Evolutionary conservation across 2,113 vertebrate species (phyloP).

Genomic region (Agapornis roseicollis): DNA sequence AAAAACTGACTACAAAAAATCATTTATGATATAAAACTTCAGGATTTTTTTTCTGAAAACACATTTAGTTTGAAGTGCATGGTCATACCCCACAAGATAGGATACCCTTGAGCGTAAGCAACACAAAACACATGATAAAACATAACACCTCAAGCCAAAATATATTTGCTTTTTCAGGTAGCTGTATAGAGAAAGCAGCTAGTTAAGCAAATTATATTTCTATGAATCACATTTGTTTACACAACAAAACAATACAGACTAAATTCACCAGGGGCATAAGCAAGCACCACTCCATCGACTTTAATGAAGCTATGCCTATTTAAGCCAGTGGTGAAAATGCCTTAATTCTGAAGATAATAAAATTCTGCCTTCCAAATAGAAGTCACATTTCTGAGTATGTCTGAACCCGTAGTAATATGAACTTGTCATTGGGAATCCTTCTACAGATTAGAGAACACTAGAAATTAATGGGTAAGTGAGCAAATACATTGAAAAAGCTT

Average conservation of each 20-base stretch:
- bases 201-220: constrained; percentile 57
- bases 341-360: not conserved
- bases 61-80: constrained; percentile 46
- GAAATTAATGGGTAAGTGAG: not conserved
- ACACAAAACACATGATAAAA: constrained; percentile 54
- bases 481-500: not conserved
- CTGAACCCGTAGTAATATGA: not conserved
- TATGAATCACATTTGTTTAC: constrained; percentile 19
- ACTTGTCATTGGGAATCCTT: not conserved
- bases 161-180: constrained; percentile 16
- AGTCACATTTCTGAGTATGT: not conserved
- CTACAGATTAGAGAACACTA: not conserved
- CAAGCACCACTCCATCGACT: not conserved
- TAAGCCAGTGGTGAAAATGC: not conserved
- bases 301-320: constrained; percentile 1
- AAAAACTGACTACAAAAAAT: constrained; percentile 13
- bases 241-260: not conserved
- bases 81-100: constrained; percentile 29
- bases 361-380: not conserved
- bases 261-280: constrained; percentile 6
- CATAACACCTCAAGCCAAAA: constrained; percentile 4
- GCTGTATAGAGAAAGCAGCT: not conserved
- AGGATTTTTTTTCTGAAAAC: constrained; percentile 22
- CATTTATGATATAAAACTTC: constrained; percentile 21
- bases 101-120: constrained; percentile 39